These are phyloP conservation scores for Parazoanthus swiftii DNA, from an alignment of 92 coral and sea anemone genomes.

Conservation along the genomic window DNA sequence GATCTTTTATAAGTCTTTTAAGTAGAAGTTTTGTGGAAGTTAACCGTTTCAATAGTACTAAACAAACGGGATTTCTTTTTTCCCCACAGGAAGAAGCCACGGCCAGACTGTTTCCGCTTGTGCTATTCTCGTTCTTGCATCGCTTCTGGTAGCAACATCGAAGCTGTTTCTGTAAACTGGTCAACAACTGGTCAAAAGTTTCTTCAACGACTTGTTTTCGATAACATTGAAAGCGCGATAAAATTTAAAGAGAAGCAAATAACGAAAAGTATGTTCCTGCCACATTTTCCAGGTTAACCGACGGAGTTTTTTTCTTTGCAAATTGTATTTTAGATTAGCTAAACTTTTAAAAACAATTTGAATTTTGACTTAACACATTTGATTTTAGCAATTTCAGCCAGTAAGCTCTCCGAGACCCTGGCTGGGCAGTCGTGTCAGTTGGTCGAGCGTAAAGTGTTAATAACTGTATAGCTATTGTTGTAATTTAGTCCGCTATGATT, in stretches of 20 bases:
- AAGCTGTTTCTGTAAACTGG: conserved; percentile 5
- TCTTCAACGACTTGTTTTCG: neutral
- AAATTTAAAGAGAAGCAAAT: no score
- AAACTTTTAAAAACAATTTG: no score
- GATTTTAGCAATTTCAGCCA: no score
- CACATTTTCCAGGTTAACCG: neutral
- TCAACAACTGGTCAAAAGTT: neutral
- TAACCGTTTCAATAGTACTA: neutral
- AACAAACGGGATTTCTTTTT: neutral
- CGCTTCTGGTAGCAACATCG: neutral
- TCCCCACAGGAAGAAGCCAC: neutral
- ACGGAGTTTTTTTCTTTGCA: neutral
- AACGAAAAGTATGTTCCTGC: neutral
- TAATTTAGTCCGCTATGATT: no score
- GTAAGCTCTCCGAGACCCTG: no score
- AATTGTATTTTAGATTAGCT: neutral
- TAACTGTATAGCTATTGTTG: no score
- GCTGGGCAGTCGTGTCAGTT: no score
- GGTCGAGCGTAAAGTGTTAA: no score
- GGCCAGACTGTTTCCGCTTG: neutral
- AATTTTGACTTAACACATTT: no score
- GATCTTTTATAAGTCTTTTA: no score
- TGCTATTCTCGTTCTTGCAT: neutral
- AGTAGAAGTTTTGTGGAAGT: neutral
- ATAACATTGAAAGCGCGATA: neutral